Evolutionary conservation across 2,113 vertebrate genomes (phyloP).

Genomic region (Cathartes aura): DNA sequence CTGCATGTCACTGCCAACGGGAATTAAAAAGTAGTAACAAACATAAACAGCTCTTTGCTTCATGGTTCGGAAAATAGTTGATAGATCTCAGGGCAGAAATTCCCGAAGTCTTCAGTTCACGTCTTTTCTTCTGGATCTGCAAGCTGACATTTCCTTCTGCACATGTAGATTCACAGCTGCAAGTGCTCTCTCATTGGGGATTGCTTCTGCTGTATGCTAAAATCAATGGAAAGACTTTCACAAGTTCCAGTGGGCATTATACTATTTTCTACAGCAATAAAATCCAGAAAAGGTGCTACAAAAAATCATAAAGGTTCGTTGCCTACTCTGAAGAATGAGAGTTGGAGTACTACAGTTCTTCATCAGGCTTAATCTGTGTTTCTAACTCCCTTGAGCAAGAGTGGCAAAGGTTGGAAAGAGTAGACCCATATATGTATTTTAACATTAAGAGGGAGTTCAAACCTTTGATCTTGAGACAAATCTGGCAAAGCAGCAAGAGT

Average conservation of each 20-base stretch:
- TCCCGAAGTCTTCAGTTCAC: not conserved
- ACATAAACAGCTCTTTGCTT: slow-evolving; percentile 54
- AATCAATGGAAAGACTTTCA: not conserved
- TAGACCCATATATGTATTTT: not conserved
- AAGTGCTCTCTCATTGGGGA: not conserved
- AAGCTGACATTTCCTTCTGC: not conserved
- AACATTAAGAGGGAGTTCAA: not conserved
- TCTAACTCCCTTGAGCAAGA: not conserved
- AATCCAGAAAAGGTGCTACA: not conserved
- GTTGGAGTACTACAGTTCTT: not conserved
- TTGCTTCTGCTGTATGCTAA: not conserved
- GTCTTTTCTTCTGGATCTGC: not conserved
- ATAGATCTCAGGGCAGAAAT: slow-evolving; percentile 29
- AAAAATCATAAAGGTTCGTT: not conserved
- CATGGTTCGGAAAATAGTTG: slow-evolving; percentile 8
- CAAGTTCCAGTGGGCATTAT: not conserved
- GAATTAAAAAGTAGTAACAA: slow-evolving; percentile 64
- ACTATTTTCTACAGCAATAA: not conserved
- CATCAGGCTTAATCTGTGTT: not conserved
- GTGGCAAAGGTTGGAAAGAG: not conserved
- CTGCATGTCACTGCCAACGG: slow-evolving; percentile 57
- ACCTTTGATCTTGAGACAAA: not conserved
- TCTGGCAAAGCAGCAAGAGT: not conserved
- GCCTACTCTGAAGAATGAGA: not conserved
- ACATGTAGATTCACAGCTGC: not conserved